Conservation (phyloP, 1,140 invertebrate genomes). For the Diachasma alloeum region DNA sequence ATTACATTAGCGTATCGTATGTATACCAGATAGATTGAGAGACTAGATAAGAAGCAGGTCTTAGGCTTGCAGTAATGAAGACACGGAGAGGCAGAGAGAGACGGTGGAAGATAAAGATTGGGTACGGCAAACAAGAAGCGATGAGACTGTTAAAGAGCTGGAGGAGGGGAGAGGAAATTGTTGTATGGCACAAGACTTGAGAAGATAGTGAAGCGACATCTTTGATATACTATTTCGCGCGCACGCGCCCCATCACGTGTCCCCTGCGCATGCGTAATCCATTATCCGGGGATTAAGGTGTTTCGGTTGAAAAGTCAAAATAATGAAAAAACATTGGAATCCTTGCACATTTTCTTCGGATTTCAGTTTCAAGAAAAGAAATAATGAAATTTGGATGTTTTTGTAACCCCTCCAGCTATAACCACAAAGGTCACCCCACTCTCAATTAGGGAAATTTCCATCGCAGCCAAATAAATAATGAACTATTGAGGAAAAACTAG, state of each 20-base stretch:
- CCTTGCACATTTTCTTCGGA: no score
- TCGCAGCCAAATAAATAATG: no score
- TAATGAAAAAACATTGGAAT: no score
- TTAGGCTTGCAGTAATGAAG: conserved; percentile 23
- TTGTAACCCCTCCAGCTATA: no score
- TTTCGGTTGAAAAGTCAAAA: no score
- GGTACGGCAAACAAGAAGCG: not conserved
- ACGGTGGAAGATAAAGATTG: not conserved
- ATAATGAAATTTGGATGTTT: no score
- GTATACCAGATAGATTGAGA: conserved; percentile 23
- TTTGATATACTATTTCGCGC: conserved; percentile 9
- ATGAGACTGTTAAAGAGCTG: not conserved
- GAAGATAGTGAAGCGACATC: conserved; percentile 4
- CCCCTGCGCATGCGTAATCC: not conserved
- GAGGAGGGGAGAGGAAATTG: not conserved
- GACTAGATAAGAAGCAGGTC: conserved; percentile 26
- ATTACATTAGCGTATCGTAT: conserved; percentile 28
- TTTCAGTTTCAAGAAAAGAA: no score
- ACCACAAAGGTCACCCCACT: no score
- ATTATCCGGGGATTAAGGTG: not conserved
- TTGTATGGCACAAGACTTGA: not conserved
- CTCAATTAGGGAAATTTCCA: no score
- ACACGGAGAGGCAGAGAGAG: not conserved
- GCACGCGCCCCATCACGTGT: conserved; percentile 9
- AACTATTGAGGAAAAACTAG: no score